Base-by-base conservation (phyloP, 53 echinoderm and acorn worm genomes). In the Stichopus horrens region DNA sequence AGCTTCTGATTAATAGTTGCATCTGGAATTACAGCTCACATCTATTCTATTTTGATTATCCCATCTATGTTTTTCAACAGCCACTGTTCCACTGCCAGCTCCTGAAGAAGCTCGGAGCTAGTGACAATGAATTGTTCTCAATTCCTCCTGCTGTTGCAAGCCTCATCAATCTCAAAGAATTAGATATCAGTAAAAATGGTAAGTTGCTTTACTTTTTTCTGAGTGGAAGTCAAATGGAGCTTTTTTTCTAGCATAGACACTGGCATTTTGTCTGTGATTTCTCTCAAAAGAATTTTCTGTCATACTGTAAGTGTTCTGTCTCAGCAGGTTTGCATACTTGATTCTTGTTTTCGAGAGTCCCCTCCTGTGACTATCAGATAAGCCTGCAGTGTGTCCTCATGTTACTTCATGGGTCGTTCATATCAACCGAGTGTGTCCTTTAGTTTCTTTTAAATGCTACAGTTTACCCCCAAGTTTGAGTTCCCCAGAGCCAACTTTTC, bases 111-210 rank as follows among this genome's bases (percentile, higher is more conserved):
- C 88, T 96, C 13, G 93, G 95, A 52, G 91, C 90, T 60, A 96
- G 99, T 92, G 99, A 98, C 91, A 98, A 98, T 92, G 99, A 98
- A 71, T 86, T 98, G 84, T 91, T 88, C 71, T 78, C 93, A n/a
- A 75, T 98, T 21, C 99, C 95, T 5, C 90, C 56, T 18, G 94
- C 95, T 52, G 90, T 98, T 55, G 99, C 94, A 9, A 94, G 89
- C 52, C 92, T 98, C 7, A 91, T 96, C 58, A 86, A 94, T 76
- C 83, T 98, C 60, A 91, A 95, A 78, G 89, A 97, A 76, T 87
- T 97, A 57, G 97, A 97, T 90, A 94, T 97, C 91, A 97, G 97
- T 90, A 97, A 97, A 90, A 97, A 97, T 97, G 97, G 97, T 95
- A 88, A 71, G 0, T 59, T 14, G 68, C 68, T 67, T n/a, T 67